Conservation (phyloP, 2,888 invertebrate species). For the Erannis defoliaria region DNA sequence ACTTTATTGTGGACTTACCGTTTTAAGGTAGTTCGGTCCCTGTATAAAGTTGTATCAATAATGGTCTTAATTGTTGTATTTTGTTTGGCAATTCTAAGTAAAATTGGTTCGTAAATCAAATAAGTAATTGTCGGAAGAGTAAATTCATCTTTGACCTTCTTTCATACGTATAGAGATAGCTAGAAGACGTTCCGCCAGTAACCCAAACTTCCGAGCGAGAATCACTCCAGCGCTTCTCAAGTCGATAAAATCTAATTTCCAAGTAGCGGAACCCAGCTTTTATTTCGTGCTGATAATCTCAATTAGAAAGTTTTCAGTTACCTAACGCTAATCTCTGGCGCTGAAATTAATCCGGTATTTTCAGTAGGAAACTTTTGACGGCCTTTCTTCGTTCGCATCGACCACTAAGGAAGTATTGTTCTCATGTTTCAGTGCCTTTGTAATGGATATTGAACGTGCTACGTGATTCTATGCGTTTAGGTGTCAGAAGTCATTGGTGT, state of each 20-base stretch:
- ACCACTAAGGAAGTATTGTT: slow-evolving; percentile 24
- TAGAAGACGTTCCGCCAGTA: background rate
- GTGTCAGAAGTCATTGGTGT: background rate
- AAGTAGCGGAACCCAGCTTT: slow-evolving; percentile 36
- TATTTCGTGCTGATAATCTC: slow-evolving; percentile 61
- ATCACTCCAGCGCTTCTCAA: background rate
- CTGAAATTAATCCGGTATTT: slow-evolving; percentile 54
- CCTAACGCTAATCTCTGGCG: slow-evolving; percentile 47
- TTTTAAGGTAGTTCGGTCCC: background rate
- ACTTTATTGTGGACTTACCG: too few species aligned
- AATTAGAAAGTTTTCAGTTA: slow-evolving; percentile 60
- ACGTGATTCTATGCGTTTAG: background rate
- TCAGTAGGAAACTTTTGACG: slow-evolving; percentile 28
- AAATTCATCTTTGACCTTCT: background rate
- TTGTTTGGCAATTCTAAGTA: background rate
- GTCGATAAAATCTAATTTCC: slow-evolving; percentile 13
- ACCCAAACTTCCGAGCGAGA: background rate
- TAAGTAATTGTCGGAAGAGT: background rate
- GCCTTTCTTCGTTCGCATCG: slow-evolving; percentile 19
- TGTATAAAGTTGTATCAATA: background rate
- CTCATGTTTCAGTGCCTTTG: slow-evolving; percentile 15
- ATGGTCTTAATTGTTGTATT: background rate
- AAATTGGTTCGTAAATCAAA: background rate
- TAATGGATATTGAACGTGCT: background rate
- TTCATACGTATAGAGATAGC: too few species aligned